Percentiles rank a stretch among this genome's conserved stretches.
Evolutionary conservation across 2,113 vertebrate genomes (phyloP).

Genomic region (Gopherus evgoodei): DNA sequence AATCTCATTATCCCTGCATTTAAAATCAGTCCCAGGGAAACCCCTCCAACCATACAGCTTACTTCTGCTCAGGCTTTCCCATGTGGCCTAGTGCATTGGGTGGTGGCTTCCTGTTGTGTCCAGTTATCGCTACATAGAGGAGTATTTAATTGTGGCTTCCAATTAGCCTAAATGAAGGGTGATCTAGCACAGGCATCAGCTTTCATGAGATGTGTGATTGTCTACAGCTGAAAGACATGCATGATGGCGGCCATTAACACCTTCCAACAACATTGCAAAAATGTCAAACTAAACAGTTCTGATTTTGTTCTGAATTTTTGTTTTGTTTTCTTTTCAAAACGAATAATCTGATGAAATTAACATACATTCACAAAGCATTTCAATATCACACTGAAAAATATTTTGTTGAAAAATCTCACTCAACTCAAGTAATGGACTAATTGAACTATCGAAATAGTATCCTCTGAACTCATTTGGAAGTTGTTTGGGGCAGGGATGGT

Average conservation of each 20-base stretch:
- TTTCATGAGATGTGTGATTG: background rate
- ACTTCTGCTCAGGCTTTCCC: background rate
- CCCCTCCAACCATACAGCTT: background rate
- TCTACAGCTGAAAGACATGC: background rate
- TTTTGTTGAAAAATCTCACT: background rate
- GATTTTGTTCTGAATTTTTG: background rate
- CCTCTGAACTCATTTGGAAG: background rate
- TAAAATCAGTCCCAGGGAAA: background rate
- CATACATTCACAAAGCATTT: background rate
- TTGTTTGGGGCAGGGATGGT: background rate
- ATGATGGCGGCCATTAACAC: background rate
- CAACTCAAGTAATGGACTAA: background rate
- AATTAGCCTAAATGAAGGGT: background rate
- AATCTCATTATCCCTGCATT: background rate
- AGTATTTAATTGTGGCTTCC: background rate
- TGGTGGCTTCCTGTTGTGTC: background rate
- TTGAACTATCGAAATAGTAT: background rate
- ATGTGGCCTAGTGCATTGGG: background rate
- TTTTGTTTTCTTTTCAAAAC: background rate
- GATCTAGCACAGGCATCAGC: background rate
- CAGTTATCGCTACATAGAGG: background rate
- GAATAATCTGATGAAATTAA: background rate
- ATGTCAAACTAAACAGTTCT: background rate
- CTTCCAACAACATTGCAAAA: background rate
- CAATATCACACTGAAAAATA: background rate